Evolutionary conservation across 2,888 invertebrate genomes (phyloP).

Genomic region (Eupithecia pulchellata): DNA sequence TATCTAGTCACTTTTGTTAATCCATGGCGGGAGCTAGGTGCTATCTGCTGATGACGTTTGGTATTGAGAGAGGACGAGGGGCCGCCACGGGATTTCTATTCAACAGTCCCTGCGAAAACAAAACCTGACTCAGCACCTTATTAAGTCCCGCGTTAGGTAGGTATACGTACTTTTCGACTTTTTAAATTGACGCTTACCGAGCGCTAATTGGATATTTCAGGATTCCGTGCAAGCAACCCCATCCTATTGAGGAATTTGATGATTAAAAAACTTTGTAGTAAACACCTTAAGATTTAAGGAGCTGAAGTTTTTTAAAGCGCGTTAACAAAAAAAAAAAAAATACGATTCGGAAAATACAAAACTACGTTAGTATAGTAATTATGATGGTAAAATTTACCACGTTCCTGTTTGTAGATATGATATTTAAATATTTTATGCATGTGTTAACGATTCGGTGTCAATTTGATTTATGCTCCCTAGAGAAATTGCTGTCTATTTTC

Average conservation of each 20-base stretch:
- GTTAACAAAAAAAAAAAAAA: no score
- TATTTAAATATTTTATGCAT: no score
- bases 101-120: conserved; percentile 4
- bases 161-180: background rate
- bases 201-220: background rate
- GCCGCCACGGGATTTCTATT: background rate
- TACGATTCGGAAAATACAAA: no score
- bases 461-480: no score
- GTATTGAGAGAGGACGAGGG: background rate
- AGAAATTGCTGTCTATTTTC: no score
- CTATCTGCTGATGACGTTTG: background rate
- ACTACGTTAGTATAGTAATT: no score
- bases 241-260: background rate
- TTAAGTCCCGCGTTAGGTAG: background rate
- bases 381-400: no score
- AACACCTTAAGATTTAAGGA: background rate
- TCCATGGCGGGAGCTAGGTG: conserved; percentile 1
- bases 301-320: no score
- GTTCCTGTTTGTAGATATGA: no score
- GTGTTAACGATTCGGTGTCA: no score
- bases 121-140: background rate
- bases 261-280: background rate
- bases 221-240: background rate
- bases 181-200: background rate
- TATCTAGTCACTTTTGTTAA: conserved; percentile 1